Evolutionary conservation across 2,888 invertebrate genomes (phyloP).

Genomic region (Salpingus planirostris): DNA sequence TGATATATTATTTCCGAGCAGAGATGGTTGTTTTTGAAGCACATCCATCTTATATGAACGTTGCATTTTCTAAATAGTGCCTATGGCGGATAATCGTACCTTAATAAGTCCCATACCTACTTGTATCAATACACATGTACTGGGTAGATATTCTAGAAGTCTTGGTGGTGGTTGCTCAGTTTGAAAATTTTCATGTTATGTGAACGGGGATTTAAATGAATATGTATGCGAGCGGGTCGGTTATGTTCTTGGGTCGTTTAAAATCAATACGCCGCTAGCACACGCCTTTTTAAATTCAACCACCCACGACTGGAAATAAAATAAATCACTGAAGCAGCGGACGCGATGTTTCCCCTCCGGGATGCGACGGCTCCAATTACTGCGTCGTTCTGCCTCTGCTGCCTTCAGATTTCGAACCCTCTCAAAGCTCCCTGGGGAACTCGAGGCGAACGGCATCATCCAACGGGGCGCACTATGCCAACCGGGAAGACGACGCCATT

Average conservation of each 20-base stretch:
- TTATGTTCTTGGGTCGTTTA: slow-evolving; percentile 20
- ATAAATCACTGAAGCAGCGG: slow-evolving; percentile 28
- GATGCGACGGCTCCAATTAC: slow-evolving; percentile 26
- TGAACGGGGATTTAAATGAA: too few species aligned
- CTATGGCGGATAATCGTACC: too few species aligned
- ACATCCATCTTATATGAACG: slow-evolving; percentile 29
- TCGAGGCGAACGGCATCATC: neutral
- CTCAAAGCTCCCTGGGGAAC: slow-evolving; percentile 17
- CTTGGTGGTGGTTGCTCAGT: too few species aligned
- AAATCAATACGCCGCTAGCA: slow-evolving; percentile 28
- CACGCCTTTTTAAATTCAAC: slow-evolving; percentile 33
- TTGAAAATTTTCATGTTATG: too few species aligned
- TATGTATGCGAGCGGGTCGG: too few species aligned
- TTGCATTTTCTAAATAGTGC: slow-evolving; percentile 28
- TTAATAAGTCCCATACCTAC: too few species aligned
- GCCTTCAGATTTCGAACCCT: slow-evolving; percentile 19
- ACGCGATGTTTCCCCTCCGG: slow-evolving; percentile 23
- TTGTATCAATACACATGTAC: too few species aligned
- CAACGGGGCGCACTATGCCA: neutral
- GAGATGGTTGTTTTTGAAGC: slow-evolving; percentile 25
- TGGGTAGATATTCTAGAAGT: too few species aligned
- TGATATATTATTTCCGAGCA: slow-evolving; percentile 37
- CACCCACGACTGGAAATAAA: slow-evolving; percentile 32
- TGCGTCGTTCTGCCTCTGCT: slow-evolving; percentile 9
- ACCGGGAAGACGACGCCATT: too few species aligned